Evolutionary conservation across 2,797 vertebrate genomes (phyloP).

Genomic region (Rallus crepitans): DNA sequence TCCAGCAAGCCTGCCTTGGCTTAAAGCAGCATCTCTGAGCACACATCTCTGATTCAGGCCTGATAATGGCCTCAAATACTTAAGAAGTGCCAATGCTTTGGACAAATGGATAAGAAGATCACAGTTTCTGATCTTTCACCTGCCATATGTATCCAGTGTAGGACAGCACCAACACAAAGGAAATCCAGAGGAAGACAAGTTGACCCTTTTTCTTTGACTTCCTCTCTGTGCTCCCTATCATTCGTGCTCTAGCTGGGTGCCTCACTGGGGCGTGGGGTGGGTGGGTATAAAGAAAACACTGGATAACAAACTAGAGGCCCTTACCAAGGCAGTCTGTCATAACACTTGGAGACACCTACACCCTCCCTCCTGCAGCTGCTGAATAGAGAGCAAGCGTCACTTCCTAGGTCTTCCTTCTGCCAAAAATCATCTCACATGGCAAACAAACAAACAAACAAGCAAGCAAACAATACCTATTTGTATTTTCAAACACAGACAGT

Average conservation of each 20-base stretch:
- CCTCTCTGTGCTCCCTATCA: not conserved
- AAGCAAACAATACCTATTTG: not conserved
- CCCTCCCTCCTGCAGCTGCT: not conserved
- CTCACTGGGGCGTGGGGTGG: not conserved
- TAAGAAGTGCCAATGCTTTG: not conserved
- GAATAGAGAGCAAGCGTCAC: not conserved
- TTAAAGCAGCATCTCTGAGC: not conserved
- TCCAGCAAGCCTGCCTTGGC: not conserved
- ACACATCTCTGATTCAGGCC: not conserved
- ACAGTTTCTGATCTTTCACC: fast-evolving
- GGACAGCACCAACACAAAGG: not conserved
- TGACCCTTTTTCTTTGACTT: not conserved
- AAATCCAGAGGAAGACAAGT: not conserved
- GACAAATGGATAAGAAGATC: not conserved
- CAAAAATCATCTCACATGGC: not conserved
- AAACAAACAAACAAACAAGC: not conserved
- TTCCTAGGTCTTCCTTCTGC: not conserved
- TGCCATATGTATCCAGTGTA: not conserved
- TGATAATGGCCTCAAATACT: not conserved
- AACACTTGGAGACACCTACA: not conserved
- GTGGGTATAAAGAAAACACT: not conserved
- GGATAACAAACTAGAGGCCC: not conserved
- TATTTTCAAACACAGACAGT: not conserved
- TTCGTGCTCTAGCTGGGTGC: not conserved
- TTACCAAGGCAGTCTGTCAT: not conserved